phyloP scores from a whole-genome alignment of 2,113 vertebrate species.

The Tringa solitaria region DNA sequence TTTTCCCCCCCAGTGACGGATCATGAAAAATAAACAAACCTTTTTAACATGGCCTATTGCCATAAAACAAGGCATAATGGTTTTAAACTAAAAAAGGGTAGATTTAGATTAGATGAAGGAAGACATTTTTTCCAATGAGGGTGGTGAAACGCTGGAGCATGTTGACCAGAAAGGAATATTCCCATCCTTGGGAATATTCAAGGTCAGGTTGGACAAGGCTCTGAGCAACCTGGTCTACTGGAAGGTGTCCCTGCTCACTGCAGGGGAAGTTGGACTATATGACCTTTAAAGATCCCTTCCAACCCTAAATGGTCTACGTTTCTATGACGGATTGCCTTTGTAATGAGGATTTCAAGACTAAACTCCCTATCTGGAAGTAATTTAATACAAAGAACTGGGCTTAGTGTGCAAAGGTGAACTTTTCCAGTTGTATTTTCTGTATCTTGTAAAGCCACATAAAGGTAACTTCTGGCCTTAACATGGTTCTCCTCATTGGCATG shows the following conservation, averaged over 20 bases:
- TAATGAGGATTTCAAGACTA: background rate
- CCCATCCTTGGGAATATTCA: background rate
- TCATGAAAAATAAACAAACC: background rate
- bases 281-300: background rate
- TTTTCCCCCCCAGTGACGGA: fast-evolving
- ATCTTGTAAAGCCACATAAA: background rate
- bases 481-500: background rate
- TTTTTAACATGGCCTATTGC: background rate
- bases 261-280: background rate
- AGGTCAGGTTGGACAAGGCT: background rate
- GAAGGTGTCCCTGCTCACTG: background rate
- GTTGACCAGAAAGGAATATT: no score
- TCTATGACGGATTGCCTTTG: fast-evolving
- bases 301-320: background rate
- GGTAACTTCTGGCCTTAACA: background rate
- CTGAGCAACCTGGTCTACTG: background rate
- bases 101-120: background rate
- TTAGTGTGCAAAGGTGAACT: background rate
- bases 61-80: background rate
- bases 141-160: background rate
- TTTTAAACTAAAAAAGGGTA: background rate
- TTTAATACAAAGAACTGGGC: background rate
- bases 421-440: background rate
- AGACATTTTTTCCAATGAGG: background rate
- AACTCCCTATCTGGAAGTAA: background rate